Percentiles rank a stretch among this genome's conserved stretches.
phyloP scores from a whole-genome alignment of 2,113 vertebrate genomes.

The Cyprinus carpio region DNA sequence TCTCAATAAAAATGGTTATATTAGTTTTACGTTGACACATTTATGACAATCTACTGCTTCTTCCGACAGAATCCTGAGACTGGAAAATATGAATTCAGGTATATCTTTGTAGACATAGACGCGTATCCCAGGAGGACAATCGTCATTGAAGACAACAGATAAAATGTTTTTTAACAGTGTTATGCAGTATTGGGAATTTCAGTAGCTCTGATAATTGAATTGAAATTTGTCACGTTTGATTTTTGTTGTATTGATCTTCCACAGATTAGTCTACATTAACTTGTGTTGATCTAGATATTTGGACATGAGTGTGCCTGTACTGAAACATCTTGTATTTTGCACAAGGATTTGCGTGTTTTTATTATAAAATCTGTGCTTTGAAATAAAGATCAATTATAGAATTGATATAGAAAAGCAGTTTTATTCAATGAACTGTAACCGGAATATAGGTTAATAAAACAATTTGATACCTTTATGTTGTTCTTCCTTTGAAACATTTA shows the following conservation, averaged over 20 bases:
- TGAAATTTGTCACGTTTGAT: not conserved
- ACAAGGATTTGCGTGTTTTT: not conserved
- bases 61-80: slow-evolving; percentile 82
- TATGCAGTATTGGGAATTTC: not conserved
- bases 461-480: not conserved
- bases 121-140: slow-evolving; percentile 87
- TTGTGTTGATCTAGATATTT: not conserved
- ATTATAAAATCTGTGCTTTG: not conserved
- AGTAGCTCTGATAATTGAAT: no score
- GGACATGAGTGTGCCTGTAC: not conserved
- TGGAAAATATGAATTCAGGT: slow-evolving; percentile 85
- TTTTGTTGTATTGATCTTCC: not conserved
- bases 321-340: not conserved
- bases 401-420: not conserved
- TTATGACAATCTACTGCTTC: not conserved
- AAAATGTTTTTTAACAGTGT: slow-evolving; percentile 30
- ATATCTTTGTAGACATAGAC: slow-evolving; percentile 90
- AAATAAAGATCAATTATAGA: not conserved
- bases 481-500: not conserved
- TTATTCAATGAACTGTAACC: not conserved
- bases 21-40: not conserved
- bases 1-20: not conserved
- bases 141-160: slow-evolving; percentile 90
- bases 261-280: not conserved
- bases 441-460: not conserved